Evolutionary conservation across 1,140 invertebrate species (phyloP), one percentile per base, ranked within the genome.

Genomic region (Eurytemora carolleeae): DNA sequence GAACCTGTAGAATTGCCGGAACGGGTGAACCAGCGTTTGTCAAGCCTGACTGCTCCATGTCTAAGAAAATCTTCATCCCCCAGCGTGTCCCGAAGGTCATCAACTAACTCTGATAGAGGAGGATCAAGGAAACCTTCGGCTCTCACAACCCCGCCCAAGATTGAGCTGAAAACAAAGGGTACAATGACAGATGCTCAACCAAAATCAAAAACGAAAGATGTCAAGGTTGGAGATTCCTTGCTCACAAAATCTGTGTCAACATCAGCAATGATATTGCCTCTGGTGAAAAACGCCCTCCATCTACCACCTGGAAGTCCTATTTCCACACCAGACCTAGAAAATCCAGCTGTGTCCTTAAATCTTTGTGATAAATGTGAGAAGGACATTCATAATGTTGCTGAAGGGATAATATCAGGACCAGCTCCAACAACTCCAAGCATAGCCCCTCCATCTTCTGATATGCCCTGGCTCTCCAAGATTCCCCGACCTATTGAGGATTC

Each of bases 321-420:
- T 12, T 23, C 60, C 18, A 62, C 60, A 16, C 60, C 60, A 1
- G 60, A 62, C 17, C 12, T 22, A 3, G 60, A 62, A 24, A 16
- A 21, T 15, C 58, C 58, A 25, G 12, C 52, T 12, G 17, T 53
- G 2, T 54, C 53, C 17, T 19, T 62, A 1, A 62, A 56, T 31
- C 53, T 62, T 24, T 62, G 60, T 62, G 60, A 62, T 24, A 62
- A 62, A 44, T 62, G 60, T 53, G 54, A 56, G 23, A 57, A 20
- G 23, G 60, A 62, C 60, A 62, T 62, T 17, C 52, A 62, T 16
- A 62, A 19, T 19, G 60, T n/a, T 44, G 31, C 31, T 44, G 31
- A 44, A 44, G 31, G 7, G 7, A 44, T 44, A 44, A 44, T 44
- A 44, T n/a, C 31, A 12, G 31, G 31, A 7, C 31, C 31, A n/a